Percentiles rank a stretch among this genome's conserved stretches.
Evolutionary conservation across 2,797 vertebrate genomes (phyloP).

Genomic region (Oryzias dopingdopingensis): DNA sequence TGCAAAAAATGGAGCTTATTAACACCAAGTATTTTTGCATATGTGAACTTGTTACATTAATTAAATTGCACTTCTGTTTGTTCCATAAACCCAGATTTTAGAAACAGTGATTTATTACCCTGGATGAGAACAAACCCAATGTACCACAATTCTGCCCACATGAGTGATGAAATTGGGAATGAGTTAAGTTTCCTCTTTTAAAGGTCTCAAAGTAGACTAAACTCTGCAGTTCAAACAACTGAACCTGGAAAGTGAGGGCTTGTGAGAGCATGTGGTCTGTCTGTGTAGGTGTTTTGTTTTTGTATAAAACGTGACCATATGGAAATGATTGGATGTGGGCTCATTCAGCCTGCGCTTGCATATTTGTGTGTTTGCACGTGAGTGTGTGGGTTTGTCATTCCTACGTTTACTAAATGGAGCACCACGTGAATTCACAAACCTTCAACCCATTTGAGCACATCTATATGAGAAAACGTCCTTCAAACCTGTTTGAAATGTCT

Average conservation of each 20-base stretch:
- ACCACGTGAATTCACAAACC: slow-evolving; percentile 6
- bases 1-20: no score
- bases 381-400: slow-evolving; percentile 43
- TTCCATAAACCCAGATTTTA: background rate
- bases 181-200: slow-evolving; percentile 48
- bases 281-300: slow-evolving; percentile 41
- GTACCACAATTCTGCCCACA: slow-evolving; percentile 30
- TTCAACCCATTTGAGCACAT: slow-evolving; percentile 6
- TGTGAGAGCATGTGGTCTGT: slow-evolving; percentile 23
- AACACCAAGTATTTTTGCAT: no score
- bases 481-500: no score
- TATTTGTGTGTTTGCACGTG: slow-evolving; percentile 43
- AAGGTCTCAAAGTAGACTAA: slow-evolving; percentile 39
- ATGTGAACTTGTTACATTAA: background rate
- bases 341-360: slow-evolving; percentile 48
- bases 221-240: slow-evolving; percentile 30
- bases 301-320: slow-evolving; percentile 71
- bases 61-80: background rate
- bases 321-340: slow-evolving; percentile 74
- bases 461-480: no score
- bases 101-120: slow-evolving; percentile 6
- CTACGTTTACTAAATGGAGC: slow-evolving; percentile 42
- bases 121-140: slow-evolving; percentile 31
- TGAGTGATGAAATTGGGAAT: slow-evolving; percentile 26
- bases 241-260: slow-evolving; percentile 27